Base-by-base conservation (phyloP, 2,797 vertebrate species). In the Natrix natrix region DNA sequence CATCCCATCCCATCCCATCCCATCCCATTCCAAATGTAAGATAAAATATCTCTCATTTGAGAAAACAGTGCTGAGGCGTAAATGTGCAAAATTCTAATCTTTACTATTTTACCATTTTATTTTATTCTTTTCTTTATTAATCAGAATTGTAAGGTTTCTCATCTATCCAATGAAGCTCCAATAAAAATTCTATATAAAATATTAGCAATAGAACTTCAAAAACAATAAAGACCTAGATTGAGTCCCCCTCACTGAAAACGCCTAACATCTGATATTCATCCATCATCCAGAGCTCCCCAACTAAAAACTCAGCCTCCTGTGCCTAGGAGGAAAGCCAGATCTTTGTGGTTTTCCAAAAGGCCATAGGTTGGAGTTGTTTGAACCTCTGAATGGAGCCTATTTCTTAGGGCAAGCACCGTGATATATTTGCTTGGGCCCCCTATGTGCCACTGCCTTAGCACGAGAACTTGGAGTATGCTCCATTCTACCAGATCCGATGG, bases 1-100 rank as follows among this genome's bases (percentile, higher is more conserved):
- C 13, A 4, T 55, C 1, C 55, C 14, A 14, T 13, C 1, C 13
- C 13, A 4, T 55, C 1, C 55, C 14, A 14, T 13, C 1, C 13
- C 14, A 56, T 13, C 0, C 74, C 14, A 56, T 13, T 4, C 11
- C n/a, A 55, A 55, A 87, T 60, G 13, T 61, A 55, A 91, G 61
- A 88, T 26, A 55, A 60, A 89, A 56, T 26, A 43, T 8, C 10
- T 52, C 11, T 83, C n/a, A 89, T 89, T 86, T 63, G 54, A 74
- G 32, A 17, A 69, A 57, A 37, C 16, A 28, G 4, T 28, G n/a
- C 43, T 20, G 16, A 66, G 26, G n/a, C 14, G 17, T 89, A 32
- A 63, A 83, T 59, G 22, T 88, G 12, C 56, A 83, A 60, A 24
- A 78, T 89, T 52, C 26, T 22, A 54, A 78, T 8, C 37, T 78